Conservation (phyloP, 1,140 invertebrate genomes). For the Apis dorsata region DNA sequence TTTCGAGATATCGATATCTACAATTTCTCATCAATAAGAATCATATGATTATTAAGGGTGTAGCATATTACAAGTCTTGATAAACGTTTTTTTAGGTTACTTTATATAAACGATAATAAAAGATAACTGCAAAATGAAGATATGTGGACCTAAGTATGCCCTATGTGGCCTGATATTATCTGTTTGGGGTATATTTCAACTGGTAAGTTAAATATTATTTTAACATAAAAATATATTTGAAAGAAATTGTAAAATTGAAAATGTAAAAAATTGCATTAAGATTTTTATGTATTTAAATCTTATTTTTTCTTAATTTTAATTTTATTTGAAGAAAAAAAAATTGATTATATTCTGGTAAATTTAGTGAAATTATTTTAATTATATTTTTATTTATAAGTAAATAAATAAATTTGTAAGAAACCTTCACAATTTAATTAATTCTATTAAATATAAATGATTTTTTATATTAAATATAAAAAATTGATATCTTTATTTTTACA, state of each 20-base stretch:
- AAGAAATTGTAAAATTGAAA: neutral
- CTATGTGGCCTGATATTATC: slow-evolving; percentile 94
- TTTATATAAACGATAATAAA: slow-evolving; percentile 2
- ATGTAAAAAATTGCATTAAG: neutral
- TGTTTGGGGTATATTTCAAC: slow-evolving; percentile 94
- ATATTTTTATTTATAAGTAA: slow-evolving; percentile 19
- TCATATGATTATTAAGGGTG: slow-evolving; percentile 63
- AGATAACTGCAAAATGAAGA: slow-evolving; percentile 82
- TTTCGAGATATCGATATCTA: slow-evolving; percentile 48
- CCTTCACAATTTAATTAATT: no score
- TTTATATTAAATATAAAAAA: neutral
- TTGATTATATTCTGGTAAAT: neutral
- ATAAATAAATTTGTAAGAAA: neutral
- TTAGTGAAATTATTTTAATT: neutral
- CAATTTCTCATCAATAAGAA: slow-evolving; percentile 26
- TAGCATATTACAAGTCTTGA: slow-evolving; percentile 31
- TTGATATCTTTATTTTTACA: neutral
- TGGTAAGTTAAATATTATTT: slow-evolving; percentile 83
- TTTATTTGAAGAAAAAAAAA: neutral
- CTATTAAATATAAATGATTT: no score
- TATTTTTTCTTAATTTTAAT: slow-evolving; percentile 12
- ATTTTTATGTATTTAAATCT: neutral
- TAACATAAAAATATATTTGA: neutral
- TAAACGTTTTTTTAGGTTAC: slow-evolving; percentile 14
- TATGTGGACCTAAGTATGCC: slow-evolving; percentile 95